phyloP scores from a whole-genome alignment of 2,113 vertebrate genomes.

The Thunnus maccoyii region DNA sequence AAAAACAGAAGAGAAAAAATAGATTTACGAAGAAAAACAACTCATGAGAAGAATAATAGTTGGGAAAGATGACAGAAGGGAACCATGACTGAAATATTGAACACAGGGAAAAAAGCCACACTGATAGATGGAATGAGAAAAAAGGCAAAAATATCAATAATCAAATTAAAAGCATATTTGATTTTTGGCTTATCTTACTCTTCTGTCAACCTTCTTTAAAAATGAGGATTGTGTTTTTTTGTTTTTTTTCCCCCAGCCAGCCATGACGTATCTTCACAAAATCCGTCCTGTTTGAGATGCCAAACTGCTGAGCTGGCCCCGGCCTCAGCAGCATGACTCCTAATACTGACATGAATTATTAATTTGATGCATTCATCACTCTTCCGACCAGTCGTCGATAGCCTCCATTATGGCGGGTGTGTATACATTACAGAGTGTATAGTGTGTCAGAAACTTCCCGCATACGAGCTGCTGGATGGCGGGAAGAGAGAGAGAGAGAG shows the following conservation, averaged over 20 bases:
- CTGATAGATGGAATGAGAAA: neutral
- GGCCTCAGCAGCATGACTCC: slow-evolving; percentile 56
- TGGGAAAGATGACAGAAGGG: neutral
- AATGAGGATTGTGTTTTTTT: neutral
- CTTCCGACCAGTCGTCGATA: slow-evolving; percentile 78
- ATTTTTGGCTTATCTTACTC: neutral
- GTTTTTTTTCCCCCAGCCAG: no score
- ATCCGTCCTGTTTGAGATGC: neutral
- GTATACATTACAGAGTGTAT: slow-evolving; percentile 85
- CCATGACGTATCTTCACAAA: slow-evolving; percentile 9
- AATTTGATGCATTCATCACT: slow-evolving; percentile 77
- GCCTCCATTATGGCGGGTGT: slow-evolving; percentile 74
- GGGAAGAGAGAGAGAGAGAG: slow-evolving; percentile 69
- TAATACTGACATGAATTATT: slow-evolving; percentile 80
- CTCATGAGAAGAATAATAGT: neutral
- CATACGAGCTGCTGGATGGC: slow-evolving; percentile 61
- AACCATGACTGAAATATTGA: neutral
- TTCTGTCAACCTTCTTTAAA: neutral
- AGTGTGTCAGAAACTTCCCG: slow-evolving; percentile 84
- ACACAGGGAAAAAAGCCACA: neutral
- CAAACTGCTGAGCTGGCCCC: slow-evolving; percentile 60
- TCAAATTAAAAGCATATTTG: slow-evolving; percentile 7
- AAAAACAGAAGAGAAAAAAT: no score
- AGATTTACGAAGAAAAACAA: no score
- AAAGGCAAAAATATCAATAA: neutral